Conservation (phyloP, 2,888 invertebrate species). For the Andrena bicolor region DNA sequence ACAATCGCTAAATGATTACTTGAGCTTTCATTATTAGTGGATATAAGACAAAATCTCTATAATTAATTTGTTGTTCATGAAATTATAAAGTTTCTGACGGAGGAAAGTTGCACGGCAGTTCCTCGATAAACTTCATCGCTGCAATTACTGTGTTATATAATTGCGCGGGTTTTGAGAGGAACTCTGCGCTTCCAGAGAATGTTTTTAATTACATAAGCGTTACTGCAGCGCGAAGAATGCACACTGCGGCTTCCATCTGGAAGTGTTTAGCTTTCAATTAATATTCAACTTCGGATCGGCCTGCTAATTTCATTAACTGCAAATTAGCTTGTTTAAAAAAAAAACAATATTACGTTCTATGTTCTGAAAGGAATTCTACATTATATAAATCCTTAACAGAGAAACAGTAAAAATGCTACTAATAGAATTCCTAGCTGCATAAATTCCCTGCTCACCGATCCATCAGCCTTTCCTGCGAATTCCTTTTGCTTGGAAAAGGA, state of each 20-base stretch:
- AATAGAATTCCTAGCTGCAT: not conserved
- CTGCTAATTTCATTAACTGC: not conserved
- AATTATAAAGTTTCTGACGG: not conserved
- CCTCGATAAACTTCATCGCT: not conserved
- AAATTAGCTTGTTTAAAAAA: not conserved
- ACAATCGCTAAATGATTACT: no score
- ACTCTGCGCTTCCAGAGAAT: not conserved
- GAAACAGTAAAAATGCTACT: no score
- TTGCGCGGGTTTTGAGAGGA: not conserved
- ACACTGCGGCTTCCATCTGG: not conserved
- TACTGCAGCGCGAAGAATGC: not conserved
- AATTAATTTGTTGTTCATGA: not conserved
- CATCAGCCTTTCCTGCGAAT: not conserved
- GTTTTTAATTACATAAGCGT: conserved; percentile 19
- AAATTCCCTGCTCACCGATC: not conserved
- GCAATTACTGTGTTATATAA: conserved; percentile 29
- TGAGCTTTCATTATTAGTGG: no score
- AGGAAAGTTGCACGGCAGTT: conserved; percentile 23
- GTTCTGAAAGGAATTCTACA: no score
- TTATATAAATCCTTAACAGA: no score
- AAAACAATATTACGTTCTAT: no score
- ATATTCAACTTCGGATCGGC: conserved; percentile 1
- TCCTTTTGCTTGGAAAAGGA: not conserved
- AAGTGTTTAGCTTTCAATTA: not conserved
- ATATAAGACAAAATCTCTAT: no score